These are phyloP conservation scores for Paratilapia polleni DNA, from an alignment of 2,113 vertebrate genomes.

Conservation along the genomic window DNA sequence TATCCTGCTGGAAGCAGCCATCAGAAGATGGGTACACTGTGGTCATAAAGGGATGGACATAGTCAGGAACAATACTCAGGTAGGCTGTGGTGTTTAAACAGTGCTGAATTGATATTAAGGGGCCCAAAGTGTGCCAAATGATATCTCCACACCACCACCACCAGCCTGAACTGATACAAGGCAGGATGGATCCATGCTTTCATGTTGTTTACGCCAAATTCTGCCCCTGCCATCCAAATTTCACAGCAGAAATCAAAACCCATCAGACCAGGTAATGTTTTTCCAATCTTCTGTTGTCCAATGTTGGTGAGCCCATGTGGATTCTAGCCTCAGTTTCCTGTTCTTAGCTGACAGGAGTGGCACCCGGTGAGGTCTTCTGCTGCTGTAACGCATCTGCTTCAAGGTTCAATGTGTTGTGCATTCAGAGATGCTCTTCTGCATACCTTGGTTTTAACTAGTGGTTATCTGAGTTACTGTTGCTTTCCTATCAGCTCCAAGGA, in stretches of 20 bases:
- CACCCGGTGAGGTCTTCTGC: neutral
- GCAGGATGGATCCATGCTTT: too few species aligned
- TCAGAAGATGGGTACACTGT: neutral
- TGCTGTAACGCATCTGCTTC: neutral
- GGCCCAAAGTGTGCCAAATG: neutral
- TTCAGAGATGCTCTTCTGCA: too few species aligned
- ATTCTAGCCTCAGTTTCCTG: neutral
- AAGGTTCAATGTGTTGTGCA: too few species aligned
- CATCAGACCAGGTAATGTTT: neutral
- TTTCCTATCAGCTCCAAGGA: too few species aligned
- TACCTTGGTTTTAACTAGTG: too few species aligned
- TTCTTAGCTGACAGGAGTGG: neutral
- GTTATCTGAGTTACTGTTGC: too few species aligned
- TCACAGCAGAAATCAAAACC: neutral
- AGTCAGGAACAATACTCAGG: neutral
- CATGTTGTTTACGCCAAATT: neutral
- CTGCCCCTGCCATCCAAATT: neutral
- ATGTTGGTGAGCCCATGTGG: neutral
- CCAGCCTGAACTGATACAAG: neutral
- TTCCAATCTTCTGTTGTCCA: neutral
- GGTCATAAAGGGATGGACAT: neutral
- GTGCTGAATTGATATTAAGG: neutral
- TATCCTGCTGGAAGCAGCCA: too few species aligned
- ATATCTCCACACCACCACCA: neutral
- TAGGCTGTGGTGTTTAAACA: neutral